These are phyloP conservation scores for Chloromyia formosa DNA, from an alignment of 2,888 invertebrate species.

Conservation along the genomic window DNA sequence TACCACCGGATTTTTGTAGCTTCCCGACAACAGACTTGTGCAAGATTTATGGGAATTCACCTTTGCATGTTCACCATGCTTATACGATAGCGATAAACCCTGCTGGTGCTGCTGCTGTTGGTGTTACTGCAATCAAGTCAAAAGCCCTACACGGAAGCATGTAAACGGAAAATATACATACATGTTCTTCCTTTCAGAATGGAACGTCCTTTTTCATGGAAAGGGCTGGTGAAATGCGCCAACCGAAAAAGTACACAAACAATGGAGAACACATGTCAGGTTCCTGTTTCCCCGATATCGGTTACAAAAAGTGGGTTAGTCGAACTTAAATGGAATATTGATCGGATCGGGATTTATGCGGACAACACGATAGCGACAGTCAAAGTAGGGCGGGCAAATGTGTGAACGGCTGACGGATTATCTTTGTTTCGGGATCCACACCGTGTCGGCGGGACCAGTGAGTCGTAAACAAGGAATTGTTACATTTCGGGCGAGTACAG, in stretches of 20 bases:
- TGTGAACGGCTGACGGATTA: not conserved
- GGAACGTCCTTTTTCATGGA: not conserved
- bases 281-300: not conserved
- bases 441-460: not conserved
- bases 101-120: too few relatives aligned
- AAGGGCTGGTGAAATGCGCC: not conserved
- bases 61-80: conserved; percentile 12
- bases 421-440: not conserved
- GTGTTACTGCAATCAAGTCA: not conserved
- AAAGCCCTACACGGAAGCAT: not conserved
- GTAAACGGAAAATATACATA: too few relatives aligned
- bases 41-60: conserved; percentile 25
- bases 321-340: conserved; percentile 30
- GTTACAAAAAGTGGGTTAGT: conserved; percentile 29
- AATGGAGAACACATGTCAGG: conserved; percentile 22
- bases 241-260: conserved; percentile 7
- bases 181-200: not conserved
- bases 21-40: not conserved
- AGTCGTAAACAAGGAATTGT: not conserved
- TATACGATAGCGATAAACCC: not conserved
- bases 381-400: not conserved
- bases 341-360: conserved; percentile 19
- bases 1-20: conserved; percentile 13
- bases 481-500: not conserved
- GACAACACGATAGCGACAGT: not conserved